phyloP scores from a whole-genome alignment of 2,113 vertebrate species.

The Otus sunia region DNA sequence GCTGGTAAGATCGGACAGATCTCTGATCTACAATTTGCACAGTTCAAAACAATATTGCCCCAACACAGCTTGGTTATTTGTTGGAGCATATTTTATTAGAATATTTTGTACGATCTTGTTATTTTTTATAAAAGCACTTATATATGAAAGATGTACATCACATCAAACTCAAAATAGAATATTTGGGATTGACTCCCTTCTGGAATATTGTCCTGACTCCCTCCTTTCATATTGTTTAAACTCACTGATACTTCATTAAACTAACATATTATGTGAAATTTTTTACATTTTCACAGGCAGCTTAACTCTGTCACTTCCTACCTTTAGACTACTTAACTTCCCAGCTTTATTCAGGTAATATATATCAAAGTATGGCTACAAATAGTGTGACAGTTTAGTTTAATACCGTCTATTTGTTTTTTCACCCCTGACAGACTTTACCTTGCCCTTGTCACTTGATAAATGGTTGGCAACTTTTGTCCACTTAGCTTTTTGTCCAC shows the following conservation, averaged over 20 bases:
- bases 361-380: background rate
- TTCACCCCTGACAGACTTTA: background rate
- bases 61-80: background rate
- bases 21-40: background rate
- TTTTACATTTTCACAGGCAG: background rate
- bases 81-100: background rate
- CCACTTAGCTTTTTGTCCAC: background rate
- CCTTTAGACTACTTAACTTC: background rate
- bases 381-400: background rate
- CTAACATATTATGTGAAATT: background rate
- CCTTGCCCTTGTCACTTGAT: background rate
- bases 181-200: background rate
- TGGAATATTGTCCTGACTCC: background rate
- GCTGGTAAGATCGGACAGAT: background rate
- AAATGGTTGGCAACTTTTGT: background rate
- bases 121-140: background rate
- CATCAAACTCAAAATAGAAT: background rate
- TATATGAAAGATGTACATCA: background rate
- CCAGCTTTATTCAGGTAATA: background rate
- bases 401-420: background rate
- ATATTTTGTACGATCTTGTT: background rate
- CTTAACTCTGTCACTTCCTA: background rate
- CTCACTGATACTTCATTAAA: background rate
- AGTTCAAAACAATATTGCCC: background rate
- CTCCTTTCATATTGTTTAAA: background rate